Evolutionary conservation across 2,888 invertebrate genomes (phyloP).

Genomic region (Acanthococcus lagerstroemiae): DNA sequence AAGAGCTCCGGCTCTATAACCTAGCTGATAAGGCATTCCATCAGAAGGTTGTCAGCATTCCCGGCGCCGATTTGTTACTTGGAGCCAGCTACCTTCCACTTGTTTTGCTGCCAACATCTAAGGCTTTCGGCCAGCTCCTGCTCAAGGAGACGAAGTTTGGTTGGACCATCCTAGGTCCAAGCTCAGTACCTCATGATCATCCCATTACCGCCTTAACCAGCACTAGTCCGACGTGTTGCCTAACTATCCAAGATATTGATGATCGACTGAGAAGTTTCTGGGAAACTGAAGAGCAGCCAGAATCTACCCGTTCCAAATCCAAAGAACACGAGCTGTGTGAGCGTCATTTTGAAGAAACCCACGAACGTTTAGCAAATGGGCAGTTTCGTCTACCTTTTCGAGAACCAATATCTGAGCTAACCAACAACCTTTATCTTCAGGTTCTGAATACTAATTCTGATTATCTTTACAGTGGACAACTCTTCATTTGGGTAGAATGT

Average conservation of each 20-base stretch:
- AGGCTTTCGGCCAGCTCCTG: background rate
- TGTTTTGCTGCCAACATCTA: background rate
- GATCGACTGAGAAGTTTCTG: background rate
- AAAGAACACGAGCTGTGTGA: background rate
- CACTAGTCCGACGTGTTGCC: background rate
- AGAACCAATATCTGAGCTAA: background rate
- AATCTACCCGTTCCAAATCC: background rate
- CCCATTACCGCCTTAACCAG: background rate
- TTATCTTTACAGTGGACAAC: too few species aligned
- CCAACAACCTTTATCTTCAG: too few species aligned
- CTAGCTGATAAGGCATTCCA: background rate
- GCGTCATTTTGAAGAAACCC: background rate
- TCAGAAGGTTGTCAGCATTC: background rate
- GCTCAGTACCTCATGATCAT: background rate
- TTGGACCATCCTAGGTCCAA: background rate
- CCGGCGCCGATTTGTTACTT: background rate
- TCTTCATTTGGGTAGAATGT: too few species aligned
- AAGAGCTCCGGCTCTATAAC: background rate
- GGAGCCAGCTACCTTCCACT: background rate
- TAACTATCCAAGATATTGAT: background rate
- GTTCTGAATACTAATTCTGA: too few species aligned
- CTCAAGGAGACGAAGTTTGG: background rate
- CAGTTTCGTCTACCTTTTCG: background rate
- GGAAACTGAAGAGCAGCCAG: background rate
- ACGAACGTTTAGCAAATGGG: background rate